Evolutionary conservation across 92 coral and sea anemone genomes (phyloP).

Genomic region (Isaurus tuberculatus): DNA sequence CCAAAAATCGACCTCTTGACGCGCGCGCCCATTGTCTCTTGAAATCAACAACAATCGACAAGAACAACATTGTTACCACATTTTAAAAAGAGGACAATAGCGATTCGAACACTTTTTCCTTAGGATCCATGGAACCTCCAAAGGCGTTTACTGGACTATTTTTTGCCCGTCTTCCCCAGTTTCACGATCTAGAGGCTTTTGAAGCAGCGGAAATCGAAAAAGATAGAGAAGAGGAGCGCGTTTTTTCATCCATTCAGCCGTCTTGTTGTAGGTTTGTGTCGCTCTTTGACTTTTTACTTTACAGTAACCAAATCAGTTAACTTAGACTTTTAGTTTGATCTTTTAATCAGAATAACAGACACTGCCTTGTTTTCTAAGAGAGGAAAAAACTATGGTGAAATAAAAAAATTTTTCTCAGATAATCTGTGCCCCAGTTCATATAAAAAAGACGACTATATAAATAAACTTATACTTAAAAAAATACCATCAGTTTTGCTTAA

Average conservation of each 20-base stretch:
- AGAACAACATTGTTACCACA: neutral
- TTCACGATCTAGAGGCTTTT: slow-evolving; percentile 76
- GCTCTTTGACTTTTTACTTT: neutral
- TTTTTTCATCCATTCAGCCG: slow-evolving; percentile 72
- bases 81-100: neutral
- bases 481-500: too few species aligned
- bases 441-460: too few species aligned
- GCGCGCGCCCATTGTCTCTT: slow-evolving; percentile 6
- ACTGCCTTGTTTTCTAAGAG: neutral
- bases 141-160: slow-evolving; percentile 72
- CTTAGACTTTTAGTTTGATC: neutral
- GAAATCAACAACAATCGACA: too few species aligned
- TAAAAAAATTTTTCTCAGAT: too few species aligned
- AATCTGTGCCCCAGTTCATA: too few species aligned
- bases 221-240: neutral
- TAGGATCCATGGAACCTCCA: slow-evolving; percentile 8
- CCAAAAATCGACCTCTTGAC: neutral
- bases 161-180: slow-evolving; percentile 82
- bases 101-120: neutral
- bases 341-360: neutral
- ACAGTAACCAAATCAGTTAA: slow-evolving; percentile 22
- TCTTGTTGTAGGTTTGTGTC: slow-evolving; percentile 73
- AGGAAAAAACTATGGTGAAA: too few species aligned
- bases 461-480: too few species aligned
- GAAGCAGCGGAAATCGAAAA: slow-evolving; percentile 56